Evolutionary conservation across 2,888 invertebrate genomes (phyloP), one percentile per base, ranked within the genome.

Genomic region (Dexiosoma caninum): DNA sequence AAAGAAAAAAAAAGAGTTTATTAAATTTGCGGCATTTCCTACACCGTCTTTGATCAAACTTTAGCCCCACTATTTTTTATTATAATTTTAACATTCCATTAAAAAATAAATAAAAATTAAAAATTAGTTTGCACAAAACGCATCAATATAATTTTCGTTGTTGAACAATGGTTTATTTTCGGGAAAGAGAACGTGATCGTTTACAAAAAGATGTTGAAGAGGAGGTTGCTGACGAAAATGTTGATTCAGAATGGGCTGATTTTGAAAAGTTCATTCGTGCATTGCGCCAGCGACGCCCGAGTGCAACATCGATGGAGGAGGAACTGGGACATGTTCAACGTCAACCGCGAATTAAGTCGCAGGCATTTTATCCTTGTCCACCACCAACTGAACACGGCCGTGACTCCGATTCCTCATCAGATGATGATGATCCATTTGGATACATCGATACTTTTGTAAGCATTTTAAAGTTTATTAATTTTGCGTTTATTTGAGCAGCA

Each of bases 161-260:
- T 23, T 23, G 5, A 19, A 77, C 35, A 60, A 81, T 82, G 82
- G 82, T 82, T 30, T 78, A 82, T 79, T 78, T 82, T 42, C 86
- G 86, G 44, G 85, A 85, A 69, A 84, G 86, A 35, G 85, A 85
- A 71, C 85, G 86, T 30, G 69, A 83, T 69, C 78, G 74, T 10
- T 77, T 72, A 42, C 82, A 83, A 40, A 83, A 84, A 35, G 81
- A 84, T 57, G 83, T 84, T 76, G 89, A 87, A 83, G 90, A 89
- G 83, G 90, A 90, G 78, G 89, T 89, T 85, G 90, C 89, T 66
- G 90, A 90, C 83, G 90, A 90, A 83, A 90, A 90, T 84, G 90
- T 89, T 57, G 90, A 90, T 82, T 89, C 90, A 40, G 90, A 90
- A 83, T 90, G 90, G 90, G 90, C 89, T 3, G 90, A 90, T 82